A percentile compares a stretch with the other conserved stretches of the same genome.
These are phyloP conservation scores for Abramis brama DNA, from an alignment of 2,113 vertebrate genomes.

Conservation along the genomic window DNA sequence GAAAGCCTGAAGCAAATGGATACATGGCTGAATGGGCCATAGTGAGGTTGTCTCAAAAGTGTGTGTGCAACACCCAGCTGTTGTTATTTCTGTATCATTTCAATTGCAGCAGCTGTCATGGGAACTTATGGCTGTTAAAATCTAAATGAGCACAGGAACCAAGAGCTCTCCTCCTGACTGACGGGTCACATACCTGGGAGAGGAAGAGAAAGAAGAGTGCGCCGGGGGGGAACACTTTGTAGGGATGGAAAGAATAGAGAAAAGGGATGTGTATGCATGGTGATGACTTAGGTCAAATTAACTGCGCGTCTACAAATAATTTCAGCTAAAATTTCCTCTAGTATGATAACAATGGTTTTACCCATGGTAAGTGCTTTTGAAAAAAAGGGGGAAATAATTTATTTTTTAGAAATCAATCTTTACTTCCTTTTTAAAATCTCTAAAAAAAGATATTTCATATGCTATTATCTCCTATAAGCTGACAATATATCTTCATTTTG, in stretches of 20 bases:
- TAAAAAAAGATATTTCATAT: not conserved
- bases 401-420: not conserved
- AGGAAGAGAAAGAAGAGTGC: constrained; percentile 37
- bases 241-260: constrained; percentile 18
- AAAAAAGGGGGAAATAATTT: not conserved
- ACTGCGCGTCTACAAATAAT: not conserved
- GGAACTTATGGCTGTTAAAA: constrained; percentile 55
- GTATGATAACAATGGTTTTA: not conserved
- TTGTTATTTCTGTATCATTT: constrained; percentile 59
- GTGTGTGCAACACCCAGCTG: constrained; percentile 59
- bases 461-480: not conserved
- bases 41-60: constrained; percentile 33
- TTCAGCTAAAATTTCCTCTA: not conserved
- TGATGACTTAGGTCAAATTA: not conserved
- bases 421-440: not conserved
- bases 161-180: constrained; percentile 44
- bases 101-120: constrained; percentile 60
- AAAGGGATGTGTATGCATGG: not conserved
- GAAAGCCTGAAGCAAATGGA: constrained; percentile 46
- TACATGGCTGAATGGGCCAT: constrained; percentile 33
- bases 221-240: not conserved
- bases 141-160: constrained; percentile 54
- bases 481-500: not conserved
- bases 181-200: constrained; percentile 31
- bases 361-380: not conserved